Conservation (phyloP, 2,888 invertebrate genomes). For the Tipula confusa region DNA sequence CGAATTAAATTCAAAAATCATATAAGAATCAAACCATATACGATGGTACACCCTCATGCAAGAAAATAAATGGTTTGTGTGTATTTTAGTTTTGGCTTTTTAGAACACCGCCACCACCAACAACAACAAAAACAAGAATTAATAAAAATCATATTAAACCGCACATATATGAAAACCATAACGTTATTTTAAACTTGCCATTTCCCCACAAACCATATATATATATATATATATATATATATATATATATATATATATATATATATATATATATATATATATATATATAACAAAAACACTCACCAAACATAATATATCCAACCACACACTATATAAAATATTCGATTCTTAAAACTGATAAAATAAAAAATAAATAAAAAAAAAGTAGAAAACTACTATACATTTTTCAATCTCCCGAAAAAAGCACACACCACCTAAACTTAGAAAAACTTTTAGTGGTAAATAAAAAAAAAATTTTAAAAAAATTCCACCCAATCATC, state of each 20-base stretch:
- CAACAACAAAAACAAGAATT: no score
- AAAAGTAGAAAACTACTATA: background rate
- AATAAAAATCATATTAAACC: slow-evolving; percentile 20
- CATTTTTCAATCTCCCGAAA: background rate
- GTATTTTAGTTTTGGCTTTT: background rate
- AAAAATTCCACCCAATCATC: slow-evolving; percentile 26
- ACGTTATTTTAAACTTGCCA: background rate
- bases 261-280: no score
- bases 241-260: no score
- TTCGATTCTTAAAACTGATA: slow-evolving; percentile 27
- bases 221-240: no score
- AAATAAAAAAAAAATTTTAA: background rate
- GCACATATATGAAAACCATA: slow-evolving; percentile 25
- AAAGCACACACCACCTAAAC: background rate
- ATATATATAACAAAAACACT: no score
- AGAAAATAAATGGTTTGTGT: no score
- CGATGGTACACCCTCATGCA: no score
- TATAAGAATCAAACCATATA: background rate
- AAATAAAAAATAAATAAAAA: background rate
- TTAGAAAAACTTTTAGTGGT: background rate
- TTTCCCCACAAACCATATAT: background rate
- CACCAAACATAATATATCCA: no score
- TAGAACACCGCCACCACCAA: background rate
- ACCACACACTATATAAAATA: background rate
- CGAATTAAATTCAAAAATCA: background rate